A percentile compares a stretch with the other conserved stretches of the same genome.
Evolutionary conservation across 2,888 invertebrate species (phyloP).

Genomic region (Pseudanteris insignis): DNA sequence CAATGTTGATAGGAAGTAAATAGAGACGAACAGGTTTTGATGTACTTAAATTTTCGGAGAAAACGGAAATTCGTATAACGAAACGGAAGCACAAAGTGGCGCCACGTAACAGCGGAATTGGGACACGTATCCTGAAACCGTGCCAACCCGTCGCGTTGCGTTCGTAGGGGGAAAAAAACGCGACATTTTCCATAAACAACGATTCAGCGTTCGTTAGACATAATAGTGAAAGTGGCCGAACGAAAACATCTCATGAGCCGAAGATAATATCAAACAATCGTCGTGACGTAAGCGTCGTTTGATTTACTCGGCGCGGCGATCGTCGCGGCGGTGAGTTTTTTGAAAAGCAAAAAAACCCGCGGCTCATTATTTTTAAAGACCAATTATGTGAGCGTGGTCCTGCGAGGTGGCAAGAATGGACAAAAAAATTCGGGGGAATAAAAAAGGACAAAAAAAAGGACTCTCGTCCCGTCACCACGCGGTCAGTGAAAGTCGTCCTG

Average conservation of each 20-base stretch:
- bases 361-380: slow-evolving; percentile 25
- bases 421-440: slow-evolving; percentile 1
- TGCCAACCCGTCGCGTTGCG: not conserved
- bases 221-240: slow-evolving; percentile 44
- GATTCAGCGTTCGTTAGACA: slow-evolving; percentile 31
- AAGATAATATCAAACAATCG: slow-evolving; percentile 42
- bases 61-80: not conserved
- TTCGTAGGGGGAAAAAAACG: not conserved
- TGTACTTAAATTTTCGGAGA: too few species aligned
- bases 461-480: slow-evolving; percentile 27
- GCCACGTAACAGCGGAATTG: not conserved
- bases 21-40: too few species aligned
- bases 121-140: not conserved
- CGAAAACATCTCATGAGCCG: slow-evolving; percentile 40
- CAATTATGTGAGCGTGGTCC: slow-evolving; percentile 23
- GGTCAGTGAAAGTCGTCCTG: slow-evolving; percentile 44
- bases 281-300: slow-evolving; percentile 39
- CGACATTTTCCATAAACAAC: slow-evolving; percentile 15
- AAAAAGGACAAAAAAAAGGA: too few species aligned
- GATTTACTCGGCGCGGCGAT: slow-evolving; percentile 18
- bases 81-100: not conserved
- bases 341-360: too few species aligned
- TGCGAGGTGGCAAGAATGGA: slow-evolving; percentile 8
- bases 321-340: slow-evolving; percentile 20
- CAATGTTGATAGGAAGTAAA: too few species aligned